These are phyloP conservation scores for Caiman crocodilus DNA, from an alignment of 2,797 vertebrate species.

Conservation along the genomic window DNA sequence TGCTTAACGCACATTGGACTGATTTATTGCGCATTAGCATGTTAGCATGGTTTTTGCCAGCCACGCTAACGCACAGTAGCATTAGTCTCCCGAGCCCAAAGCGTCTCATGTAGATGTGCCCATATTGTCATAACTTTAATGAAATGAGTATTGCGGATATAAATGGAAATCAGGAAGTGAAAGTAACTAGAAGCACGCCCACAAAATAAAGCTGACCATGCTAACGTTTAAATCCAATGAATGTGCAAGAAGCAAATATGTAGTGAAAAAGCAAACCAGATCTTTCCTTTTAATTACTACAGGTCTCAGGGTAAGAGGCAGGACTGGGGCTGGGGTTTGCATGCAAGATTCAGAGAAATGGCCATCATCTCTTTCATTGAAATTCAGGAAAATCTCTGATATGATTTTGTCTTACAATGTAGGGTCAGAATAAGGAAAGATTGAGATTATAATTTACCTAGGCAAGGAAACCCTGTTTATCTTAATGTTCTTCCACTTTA, in stretches of 20 bases:
- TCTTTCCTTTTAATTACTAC: conserved; percentile 46
- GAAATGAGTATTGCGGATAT: conserved; percentile 49
- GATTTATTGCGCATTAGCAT: too few species aligned
- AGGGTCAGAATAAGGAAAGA: background rate
- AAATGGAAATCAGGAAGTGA: conserved; percentile 45
- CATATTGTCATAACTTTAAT: conserved; percentile 14
- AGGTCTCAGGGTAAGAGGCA: background rate
- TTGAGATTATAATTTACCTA: conserved; percentile 13
- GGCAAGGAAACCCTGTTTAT: background rate
- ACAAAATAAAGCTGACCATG: conserved; percentile 35
- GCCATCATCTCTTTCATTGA: background rate
- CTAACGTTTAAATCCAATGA: conserved; percentile 39
- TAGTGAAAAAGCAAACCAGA: conserved; percentile 7
- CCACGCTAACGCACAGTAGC: too few species aligned
- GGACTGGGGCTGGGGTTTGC: background rate
- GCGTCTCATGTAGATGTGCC: conserved; percentile 31
- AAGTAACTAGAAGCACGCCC: conserved; percentile 47
- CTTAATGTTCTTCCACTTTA: conserved; percentile 39
- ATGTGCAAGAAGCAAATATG: conserved; percentile 30
- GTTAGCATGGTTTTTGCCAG: too few species aligned
- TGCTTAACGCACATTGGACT: too few species aligned
- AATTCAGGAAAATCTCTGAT: background rate
- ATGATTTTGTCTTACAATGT: background rate
- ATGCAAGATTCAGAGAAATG: background rate
- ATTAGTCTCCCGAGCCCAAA: background rate